Evolutionary conservation across 2,113 vertebrate species (phyloP), one percentile per base, ranked within the genome.

Genomic region (Sphyrna mokarran): DNA sequence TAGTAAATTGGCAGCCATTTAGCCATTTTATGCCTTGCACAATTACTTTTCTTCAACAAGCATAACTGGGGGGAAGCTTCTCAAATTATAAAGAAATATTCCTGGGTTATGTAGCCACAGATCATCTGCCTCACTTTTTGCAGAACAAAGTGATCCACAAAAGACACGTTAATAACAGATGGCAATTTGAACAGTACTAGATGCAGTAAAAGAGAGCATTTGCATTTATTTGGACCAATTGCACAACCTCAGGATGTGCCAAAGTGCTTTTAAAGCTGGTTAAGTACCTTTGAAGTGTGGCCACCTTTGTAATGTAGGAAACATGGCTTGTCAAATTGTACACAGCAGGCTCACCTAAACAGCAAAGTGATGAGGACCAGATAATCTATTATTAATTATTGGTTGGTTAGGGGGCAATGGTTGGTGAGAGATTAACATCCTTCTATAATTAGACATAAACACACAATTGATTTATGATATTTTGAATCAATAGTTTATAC

Each of bases 91-190:
- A 63, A 90, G 54, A 58, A 90, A n/a, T 90, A 26, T 58, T 90
- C 87, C 14, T 63, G 29, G 87, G 58, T n/a, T 48, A 87, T 87
- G 85, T 87, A 87, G 85, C 48, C 85, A 87, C 85, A 87, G 43
- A 87, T 43, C 85, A 87, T 87, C 85, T 87, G 85, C 85, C 85
- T 87, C 85, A 87, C 40, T 87, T 20, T 87, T 87, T 87, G 85
- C 85, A 87, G 43, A 87, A 87, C 54, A 90, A 61, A 90, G 23
- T 63, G 54, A 90, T 63, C 87, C 61, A 90, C 87, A 90, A 58
- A 58, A 63, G 6, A 33, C 29, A n/a, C 54, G n/a, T n/a, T 90
- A 61, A 61, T 33, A 63, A 63, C 87, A 90, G 58, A n/a, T n/a
- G 58, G 58, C 33, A 90, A 90, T n/a, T 63, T 90, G 26, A 90